Evolutionary conservation across 2,888 invertebrate genomes (phyloP).

Genomic region (Torymus texanus): DNA sequence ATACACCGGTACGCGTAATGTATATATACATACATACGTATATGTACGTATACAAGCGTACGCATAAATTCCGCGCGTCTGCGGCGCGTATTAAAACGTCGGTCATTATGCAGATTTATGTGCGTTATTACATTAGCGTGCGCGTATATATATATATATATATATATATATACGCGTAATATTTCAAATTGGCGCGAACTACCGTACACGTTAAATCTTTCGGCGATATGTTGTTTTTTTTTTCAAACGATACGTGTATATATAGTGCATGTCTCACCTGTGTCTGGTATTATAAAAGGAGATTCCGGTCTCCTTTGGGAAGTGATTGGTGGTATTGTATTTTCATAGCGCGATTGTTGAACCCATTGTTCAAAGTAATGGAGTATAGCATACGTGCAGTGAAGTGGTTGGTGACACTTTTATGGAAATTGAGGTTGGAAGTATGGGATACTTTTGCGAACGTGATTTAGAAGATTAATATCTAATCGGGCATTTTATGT

Average conservation of each 20-base stretch:
- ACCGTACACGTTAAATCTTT: constrained; percentile 38
- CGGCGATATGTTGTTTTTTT: not conserved
- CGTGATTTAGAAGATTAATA: no score
- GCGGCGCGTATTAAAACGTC: constrained; percentile 50
- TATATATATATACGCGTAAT: constrained; percentile 25
- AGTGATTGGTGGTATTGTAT: not conserved
- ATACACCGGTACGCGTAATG: not conserved
- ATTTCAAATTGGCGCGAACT: constrained; percentile 48
- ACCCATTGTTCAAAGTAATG: no score
- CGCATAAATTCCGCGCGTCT: constrained; percentile 42
- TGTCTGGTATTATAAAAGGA: not conserved
- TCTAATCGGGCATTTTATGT: no score
- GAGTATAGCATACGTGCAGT: no score
- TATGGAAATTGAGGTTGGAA: no score
- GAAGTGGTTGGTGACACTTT: no score
- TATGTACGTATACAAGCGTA: not conserved
- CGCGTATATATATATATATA: constrained; percentile 7
- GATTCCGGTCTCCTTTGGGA: not conserved
- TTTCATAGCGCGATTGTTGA: not conserved
- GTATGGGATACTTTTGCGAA: no score
- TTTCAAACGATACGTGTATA: not conserved
- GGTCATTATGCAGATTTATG: constrained; percentile 56
- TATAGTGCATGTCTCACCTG: constrained; percentile 22
- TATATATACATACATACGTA: constrained; percentile 4
- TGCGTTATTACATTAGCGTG: constrained; percentile 53